These are phyloP conservation scores for Pterocles burchelli DNA, from an alignment of 2,113 vertebrate genomes.

Conservation along the genomic window DNA sequence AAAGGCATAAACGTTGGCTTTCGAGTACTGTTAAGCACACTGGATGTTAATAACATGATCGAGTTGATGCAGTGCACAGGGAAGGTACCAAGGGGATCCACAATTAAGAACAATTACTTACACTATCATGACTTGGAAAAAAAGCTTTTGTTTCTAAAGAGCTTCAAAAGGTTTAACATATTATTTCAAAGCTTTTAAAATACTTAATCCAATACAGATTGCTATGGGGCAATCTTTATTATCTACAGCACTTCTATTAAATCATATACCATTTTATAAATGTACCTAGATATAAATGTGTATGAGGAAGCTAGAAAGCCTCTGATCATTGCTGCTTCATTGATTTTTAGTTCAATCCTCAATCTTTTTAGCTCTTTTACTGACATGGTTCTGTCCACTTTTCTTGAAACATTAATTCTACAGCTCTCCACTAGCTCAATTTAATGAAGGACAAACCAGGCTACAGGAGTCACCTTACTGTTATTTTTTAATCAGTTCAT, in stretches of 20 bases:
- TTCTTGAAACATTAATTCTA: conserved; percentile 14
- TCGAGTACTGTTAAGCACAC: background rate
- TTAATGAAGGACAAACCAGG: conserved; percentile 38
- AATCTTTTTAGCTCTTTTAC: background rate
- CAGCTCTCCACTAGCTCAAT: conserved; percentile 8
- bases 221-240: background rate
- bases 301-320: background rate
- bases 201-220: background rate
- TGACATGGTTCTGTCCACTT: background rate
- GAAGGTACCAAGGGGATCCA: background rate
- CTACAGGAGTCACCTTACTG: background rate
- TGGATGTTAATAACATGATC: background rate
- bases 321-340: conserved; percentile 2
- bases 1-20: background rate
- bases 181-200: background rate
- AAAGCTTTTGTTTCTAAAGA: background rate
- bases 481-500: conserved; percentile 14
- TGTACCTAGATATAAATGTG: background rate
- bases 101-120: background rate
- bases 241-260: background rate
- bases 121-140: background rate
- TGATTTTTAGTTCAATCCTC: conserved; percentile 10
- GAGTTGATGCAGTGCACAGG: background rate
- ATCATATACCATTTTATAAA: background rate
- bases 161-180: background rate